phyloP scores from a whole-genome alignment of 92 coral and sea anemone genomes.

The Umimayanthus kanabou region DNA sequence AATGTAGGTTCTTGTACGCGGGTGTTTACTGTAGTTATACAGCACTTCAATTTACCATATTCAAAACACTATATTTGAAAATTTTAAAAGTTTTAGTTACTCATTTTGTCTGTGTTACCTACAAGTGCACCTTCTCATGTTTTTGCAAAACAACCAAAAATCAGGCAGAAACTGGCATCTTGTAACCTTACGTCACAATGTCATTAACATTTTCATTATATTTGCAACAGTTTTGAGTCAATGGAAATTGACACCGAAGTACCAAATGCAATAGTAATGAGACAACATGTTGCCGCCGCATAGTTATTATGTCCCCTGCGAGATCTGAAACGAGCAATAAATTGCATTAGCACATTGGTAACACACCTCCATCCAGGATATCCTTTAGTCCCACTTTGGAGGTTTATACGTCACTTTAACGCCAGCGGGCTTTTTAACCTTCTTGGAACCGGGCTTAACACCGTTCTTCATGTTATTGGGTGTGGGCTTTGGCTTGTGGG shows the following conservation, averaged over 20 bases:
- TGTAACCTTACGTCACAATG: too few species aligned
- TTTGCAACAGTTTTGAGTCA: background rate
- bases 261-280: too few species aligned
- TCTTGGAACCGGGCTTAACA: conserved; percentile 58
- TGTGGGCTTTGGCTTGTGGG: conserved; percentile 73
- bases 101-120: background rate
- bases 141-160: background rate
- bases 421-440: conserved; percentile 82
- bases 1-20: too few species aligned
- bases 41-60: too few species aligned
- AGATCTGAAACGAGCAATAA: background rate
- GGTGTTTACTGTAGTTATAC: too few species aligned
- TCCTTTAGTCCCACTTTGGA: conserved; percentile 80
- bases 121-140: background rate
- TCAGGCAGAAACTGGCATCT: background rate
- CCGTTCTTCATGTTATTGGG: conserved; percentile 48
- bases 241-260: background rate
- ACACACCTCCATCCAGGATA: background rate
- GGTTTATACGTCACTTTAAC: conserved; percentile 91
- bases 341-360: background rate
- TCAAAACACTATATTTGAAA: too few species aligned
- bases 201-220: too few species aligned
- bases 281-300: too few species aligned
- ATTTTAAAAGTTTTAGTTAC: too few species aligned
- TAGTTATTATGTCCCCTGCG: background rate